Conservation (phyloP, 1,140 invertebrate genomes). For the Drosophila lacertosa region DNA sequence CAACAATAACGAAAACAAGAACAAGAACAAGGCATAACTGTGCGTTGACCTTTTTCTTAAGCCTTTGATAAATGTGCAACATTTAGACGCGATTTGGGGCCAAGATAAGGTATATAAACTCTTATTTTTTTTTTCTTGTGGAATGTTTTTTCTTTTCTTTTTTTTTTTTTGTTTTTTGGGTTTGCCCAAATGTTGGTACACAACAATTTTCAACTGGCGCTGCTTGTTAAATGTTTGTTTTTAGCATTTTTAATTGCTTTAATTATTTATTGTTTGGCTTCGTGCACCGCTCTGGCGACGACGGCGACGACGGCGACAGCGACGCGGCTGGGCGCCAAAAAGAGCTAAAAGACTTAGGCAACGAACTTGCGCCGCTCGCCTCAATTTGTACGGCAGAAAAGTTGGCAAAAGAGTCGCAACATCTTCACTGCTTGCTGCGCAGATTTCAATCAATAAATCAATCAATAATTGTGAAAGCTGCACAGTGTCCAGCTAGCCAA, state of each 20-base stretch:
- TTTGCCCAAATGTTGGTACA: conserved; percentile 45
- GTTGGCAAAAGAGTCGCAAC: conserved; percentile 50
- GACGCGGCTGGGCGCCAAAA: conserved; percentile 64
- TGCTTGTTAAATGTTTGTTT: conserved; percentile 83
- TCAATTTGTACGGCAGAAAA: conserved; percentile 49
- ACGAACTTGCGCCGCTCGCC: conserved; percentile 61
- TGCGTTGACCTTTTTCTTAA: conserved; percentile 77
- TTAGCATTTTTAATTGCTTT: conserved; percentile 82
- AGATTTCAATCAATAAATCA: conserved; percentile 82
- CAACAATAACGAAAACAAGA: conserved; percentile 57
- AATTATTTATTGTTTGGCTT: conserved; percentile 79
- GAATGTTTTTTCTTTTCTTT: conserved; percentile 27
- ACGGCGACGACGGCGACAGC: conserved; percentile 23
- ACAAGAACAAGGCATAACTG: conserved; percentile 75
- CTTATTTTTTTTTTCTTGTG: conserved; percentile 8
- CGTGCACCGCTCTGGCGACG: conserved; percentile 23
- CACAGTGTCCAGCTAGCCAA: conserved; percentile 59
- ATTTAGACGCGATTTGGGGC: conserved; percentile 81
- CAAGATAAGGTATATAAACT: conserved; percentile 61
- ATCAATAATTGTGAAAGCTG: conserved; percentile 81
- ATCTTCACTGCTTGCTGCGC: conserved; percentile 40
- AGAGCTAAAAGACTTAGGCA: conserved; percentile 71
- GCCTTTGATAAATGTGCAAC: conserved; percentile 80
- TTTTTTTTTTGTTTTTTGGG: conserved; percentile 35
- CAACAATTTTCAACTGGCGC: conserved; percentile 62